A percentile compares a stretch with the other conserved stretches of the same genome.
Evolutionary conservation across 1,140 invertebrate genomes (phyloP).

Genomic region (Bombus pyrosoma): DNA sequence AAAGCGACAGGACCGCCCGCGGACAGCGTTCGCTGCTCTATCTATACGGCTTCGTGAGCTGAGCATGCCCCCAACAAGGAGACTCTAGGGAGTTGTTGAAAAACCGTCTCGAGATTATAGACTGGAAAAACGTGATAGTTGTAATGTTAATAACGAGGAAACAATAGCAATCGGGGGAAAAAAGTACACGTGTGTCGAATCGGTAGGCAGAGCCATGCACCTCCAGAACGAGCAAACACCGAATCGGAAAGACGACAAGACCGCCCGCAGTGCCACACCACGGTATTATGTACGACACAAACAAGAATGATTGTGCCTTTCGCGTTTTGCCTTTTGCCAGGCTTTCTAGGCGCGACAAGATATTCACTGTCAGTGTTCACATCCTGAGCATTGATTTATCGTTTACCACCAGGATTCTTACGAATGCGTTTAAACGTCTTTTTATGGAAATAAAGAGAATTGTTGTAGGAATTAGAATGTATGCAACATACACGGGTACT

Average conservation of each 20-base stretch:
- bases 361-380: no score
- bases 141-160: slow-evolving; percentile 17
- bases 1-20: slow-evolving; percentile 65
- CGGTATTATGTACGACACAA: background rate
- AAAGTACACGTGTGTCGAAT: slow-evolving; percentile 11
- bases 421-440: background rate
- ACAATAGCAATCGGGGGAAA: background rate
- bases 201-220: background rate
- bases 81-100: background rate
- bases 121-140: slow-evolving; percentile 15
- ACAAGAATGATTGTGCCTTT: slow-evolving; percentile 28
- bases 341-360: background rate
- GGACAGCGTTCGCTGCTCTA: background rate
- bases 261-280: slow-evolving; percentile 10
- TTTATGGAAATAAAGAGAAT: background rate
- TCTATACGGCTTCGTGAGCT: background rate
- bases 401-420: background rate
- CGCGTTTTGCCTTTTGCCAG: background rate
- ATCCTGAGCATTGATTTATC: slow-evolving; percentile 15
- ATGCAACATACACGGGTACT: no score
- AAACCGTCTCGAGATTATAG: background rate
- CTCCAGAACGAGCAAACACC: background rate
- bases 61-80: background rate
- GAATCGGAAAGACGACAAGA: slow-evolving; percentile 24
- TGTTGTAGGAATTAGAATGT: background rate